phyloP scores from a whole-genome alignment of 2,888 invertebrate genomes.

The Aelia acuminata region DNA sequence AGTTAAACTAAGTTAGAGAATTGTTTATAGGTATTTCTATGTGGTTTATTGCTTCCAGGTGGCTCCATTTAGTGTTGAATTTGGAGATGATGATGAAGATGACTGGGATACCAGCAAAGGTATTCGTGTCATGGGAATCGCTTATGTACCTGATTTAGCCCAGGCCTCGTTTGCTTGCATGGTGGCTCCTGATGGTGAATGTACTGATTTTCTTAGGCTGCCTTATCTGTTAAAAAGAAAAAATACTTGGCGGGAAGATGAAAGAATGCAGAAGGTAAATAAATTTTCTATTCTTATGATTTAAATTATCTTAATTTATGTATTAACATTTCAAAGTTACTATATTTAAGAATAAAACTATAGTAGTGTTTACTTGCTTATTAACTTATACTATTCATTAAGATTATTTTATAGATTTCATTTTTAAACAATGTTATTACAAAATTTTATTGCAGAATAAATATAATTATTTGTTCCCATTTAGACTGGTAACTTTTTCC shows the following conservation, averaged over 20 bases:
- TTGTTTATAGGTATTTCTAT: too few relatives aligned
- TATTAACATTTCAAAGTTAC: too few relatives aligned
- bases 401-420: too few relatives aligned
- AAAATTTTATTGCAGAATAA: too few relatives aligned
- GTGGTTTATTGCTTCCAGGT: constrained; percentile 69
- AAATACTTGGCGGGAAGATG: constrained; percentile 79
- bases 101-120: constrained; percentile 91
- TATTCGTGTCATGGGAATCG: constrained; percentile 87
- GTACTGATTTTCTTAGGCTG: constrained; percentile 90
- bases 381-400: too few relatives aligned
- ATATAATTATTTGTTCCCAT: too few relatives aligned
- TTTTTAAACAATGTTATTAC: too few relatives aligned
- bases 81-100: constrained; percentile 88
- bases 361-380: too few relatives aligned
- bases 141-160: constrained; percentile 87
- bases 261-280: constrained; percentile 75
- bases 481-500: too few relatives aligned
- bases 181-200: constrained; percentile 90
- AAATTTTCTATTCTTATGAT: background rate
- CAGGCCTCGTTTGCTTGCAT: constrained; percentile 91
- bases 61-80: constrained; percentile 84
- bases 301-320: background rate
- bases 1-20: too few relatives aligned
- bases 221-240: constrained; percentile 88
- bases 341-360: too few relatives aligned